Conservation (phyloP, 1,140 invertebrate species). For the Magallana angulata region DNA sequence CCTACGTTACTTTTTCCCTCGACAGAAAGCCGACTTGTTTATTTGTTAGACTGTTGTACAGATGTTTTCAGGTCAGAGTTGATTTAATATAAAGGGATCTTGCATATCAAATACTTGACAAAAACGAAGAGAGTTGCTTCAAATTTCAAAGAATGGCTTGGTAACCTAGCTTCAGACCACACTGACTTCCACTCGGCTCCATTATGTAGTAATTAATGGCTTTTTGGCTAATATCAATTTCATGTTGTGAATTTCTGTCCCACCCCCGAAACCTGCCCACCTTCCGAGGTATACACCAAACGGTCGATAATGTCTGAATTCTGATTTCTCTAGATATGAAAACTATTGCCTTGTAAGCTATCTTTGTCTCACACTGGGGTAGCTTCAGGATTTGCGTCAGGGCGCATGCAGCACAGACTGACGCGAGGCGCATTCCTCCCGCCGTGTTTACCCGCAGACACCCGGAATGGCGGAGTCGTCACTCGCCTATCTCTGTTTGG, state of each 20-base stretch:
- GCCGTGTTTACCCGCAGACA: neutral
- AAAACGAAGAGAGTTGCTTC: neutral
- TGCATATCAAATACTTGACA: conserved; percentile 1
- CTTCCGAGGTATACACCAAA: neutral
- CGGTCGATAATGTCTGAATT: neutral
- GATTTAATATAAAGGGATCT: neutral
- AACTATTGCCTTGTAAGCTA: neutral
- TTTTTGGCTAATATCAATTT: neutral
- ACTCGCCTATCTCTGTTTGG: conserved; percentile 9
- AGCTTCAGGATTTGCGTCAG: neutral
- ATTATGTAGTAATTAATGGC: neutral
- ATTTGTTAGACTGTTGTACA: conserved; percentile 12
- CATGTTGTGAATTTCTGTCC: neutral
- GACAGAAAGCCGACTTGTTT: conserved; percentile 21
- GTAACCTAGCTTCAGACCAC: conserved; percentile 8
- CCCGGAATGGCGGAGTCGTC: neutral
- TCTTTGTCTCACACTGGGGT: neutral
- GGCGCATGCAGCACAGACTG: neutral
- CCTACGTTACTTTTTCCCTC: neutral
- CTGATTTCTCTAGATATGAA: neutral
- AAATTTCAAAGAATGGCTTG: conserved; percentile 8
- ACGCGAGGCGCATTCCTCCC: neutral
- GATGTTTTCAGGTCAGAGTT: conserved; percentile 23
- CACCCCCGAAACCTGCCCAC: neutral
- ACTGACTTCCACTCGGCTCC: neutral